Evolutionary conservation across 2,888 invertebrate species (phyloP), one percentile per base, ranked within the genome.

Genomic region (Oligia strigilis): DNA sequence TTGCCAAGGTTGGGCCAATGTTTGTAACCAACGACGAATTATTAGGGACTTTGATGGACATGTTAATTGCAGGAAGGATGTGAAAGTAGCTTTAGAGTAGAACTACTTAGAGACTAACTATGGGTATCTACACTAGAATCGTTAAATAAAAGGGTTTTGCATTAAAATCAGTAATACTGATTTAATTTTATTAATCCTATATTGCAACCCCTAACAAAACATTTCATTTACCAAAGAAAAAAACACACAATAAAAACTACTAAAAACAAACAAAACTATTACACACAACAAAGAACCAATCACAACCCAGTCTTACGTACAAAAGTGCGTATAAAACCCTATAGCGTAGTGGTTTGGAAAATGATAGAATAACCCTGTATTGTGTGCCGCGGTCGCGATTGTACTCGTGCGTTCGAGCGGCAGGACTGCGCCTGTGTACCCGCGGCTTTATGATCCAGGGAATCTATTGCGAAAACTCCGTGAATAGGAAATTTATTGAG

Each of bases 301-400:
- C 69, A 65, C 80, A 64, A 77, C 23, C 46, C 65, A 62, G 75
- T 88, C 52, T 85, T 75, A 67, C 81, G 79, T 88, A 83, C 86
- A 89, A 89, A 87, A 91, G 88, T 90, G 85, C 82, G 91, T 91
- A 94, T 92, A 94, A 95, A 94, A 93, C 90, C 93, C 93, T 93
- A 92, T 93, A 91, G 90, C 88, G 88, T 92, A 94, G 94, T 95
- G 95, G 93, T 77, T 94, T 89, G 95, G 95, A 95, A 96, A 96
- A 96, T 96, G 93, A 94, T 91, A 92, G 92, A 94, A 95, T 94
- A 94, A 94, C 93, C 73, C 73, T 84, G 85, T 66, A 90, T 88
- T 83, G 88, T 89, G 84, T 78, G 83, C 80, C 88, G 93, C 88
- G 89, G 83, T 83, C 88, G 92, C 88, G 90, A 93, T 95, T 94